These are phyloP conservation scores for Trichogramma pretiosum DNA, from an alignment of 1,140 invertebrate genomes.

Conservation along the genomic window DNA sequence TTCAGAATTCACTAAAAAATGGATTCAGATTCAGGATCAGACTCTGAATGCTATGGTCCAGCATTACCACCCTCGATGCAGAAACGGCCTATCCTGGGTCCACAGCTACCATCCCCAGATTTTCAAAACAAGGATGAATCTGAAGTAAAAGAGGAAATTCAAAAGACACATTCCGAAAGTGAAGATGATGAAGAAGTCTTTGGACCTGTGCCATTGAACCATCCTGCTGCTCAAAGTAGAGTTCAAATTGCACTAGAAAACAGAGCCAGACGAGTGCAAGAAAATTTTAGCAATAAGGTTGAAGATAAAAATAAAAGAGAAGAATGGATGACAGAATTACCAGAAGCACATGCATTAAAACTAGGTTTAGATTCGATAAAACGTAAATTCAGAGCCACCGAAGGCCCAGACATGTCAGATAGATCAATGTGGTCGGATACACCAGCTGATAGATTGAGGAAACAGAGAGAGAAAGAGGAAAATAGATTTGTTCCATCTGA, in stretches of 20 bases:
- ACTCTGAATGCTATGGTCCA: too few relatives aligned
- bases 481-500: constrained; percentile 31
- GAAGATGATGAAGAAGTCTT: constrained; percentile 48
- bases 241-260: constrained; percentile 63
- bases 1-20: constrained; percentile 31
- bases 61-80: constrained; percentile 52
- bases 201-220: constrained; percentile 59
- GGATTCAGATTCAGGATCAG: constrained; percentile 36
- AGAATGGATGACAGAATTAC: constrained; percentile 85
- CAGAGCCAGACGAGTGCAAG: constrained; percentile 60
- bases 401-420: constrained; percentile 64
- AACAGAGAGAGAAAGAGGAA: constrained; percentile 49
- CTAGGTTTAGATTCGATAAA: constrained; percentile 68
- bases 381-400: constrained; percentile 62
- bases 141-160: too few relatives aligned
- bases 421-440: constrained; percentile 82
- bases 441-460: constrained; percentile 56
- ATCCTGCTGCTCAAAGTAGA: constrained; percentile 41
- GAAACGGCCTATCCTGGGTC: too few relatives aligned
- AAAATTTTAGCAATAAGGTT: constrained; percentile 51
- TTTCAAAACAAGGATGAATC: too few relatives aligned
- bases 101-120: too few relatives aligned
- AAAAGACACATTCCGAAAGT: too few relatives aligned
- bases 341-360: constrained; percentile 60
- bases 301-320: constrained; percentile 55